These are phyloP conservation scores for Campoplex nolae DNA, from an alignment of 2,888 invertebrate species.

Conservation along the genomic window DNA sequence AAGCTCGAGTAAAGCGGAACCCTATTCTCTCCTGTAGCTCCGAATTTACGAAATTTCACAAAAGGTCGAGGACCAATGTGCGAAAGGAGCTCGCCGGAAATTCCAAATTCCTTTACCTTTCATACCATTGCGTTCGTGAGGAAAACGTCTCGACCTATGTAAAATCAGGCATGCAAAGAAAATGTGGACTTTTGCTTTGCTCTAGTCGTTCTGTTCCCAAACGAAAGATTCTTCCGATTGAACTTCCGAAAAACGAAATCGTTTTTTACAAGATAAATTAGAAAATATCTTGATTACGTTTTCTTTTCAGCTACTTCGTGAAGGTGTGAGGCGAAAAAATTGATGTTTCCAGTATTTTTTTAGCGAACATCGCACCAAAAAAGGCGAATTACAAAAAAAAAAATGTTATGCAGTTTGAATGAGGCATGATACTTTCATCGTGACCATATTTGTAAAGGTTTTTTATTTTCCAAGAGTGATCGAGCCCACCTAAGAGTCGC, in stretches of 20 bases:
- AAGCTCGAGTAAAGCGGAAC: slow-evolving; percentile 37
- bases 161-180: not conserved
- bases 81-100: slow-evolving; percentile 24
- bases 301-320: not conserved
- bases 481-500: slow-evolving; percentile 53
- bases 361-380: not conserved
- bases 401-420: not conserved
- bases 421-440: not conserved
- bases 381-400: not conserved
- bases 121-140: not conserved
- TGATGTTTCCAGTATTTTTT: not conserved
- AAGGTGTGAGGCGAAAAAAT: not conserved
- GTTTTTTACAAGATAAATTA: not conserved
- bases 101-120: slow-evolving; percentile 41
- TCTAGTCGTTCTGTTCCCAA: not conserved
- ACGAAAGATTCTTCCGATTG: not conserved
- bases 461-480: slow-evolving; percentile 49
- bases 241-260: not conserved
- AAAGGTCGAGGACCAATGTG: slow-evolving; percentile 35
- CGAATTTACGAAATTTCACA: slow-evolving; percentile 53
- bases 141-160: not conserved
- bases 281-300: not conserved
- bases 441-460: not conserved
- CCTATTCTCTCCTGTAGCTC: slow-evolving; percentile 23
- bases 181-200: not conserved